Evolutionary conservation across 2,797 vertebrate genomes (phyloP), one percentile per base, ranked within the genome.

Genomic region (Sebastes glaucus): DNA sequence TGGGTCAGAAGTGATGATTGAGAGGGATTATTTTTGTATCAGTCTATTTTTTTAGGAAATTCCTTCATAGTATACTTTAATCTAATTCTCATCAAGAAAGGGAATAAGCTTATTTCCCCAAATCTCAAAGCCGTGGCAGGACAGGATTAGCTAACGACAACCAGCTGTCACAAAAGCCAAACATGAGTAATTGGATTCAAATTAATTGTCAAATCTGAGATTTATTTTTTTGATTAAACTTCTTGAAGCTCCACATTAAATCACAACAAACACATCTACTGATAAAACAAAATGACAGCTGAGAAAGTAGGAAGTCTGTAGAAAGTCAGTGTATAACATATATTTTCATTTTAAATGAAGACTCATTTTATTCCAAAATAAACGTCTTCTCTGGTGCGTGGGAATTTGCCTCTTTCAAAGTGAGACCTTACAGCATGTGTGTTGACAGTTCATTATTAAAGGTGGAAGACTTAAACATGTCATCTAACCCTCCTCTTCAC

Each of bases 401-500:
- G 8, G 10, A n/a, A 23, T 66, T 75, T 64, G 2, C 1, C 14
- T 77, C 57, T 22, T 53, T 69, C 42, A 20, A 35, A 65, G 20
- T 35, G 60, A 66, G 25, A 66, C 42, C 59, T 71, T 13, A n/a
- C 22, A 65, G 42, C 20, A 11, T 56, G 64, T 56, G 49, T 67
- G 22, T 6, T 74, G 70, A 81, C 65, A 82, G 56, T 56, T 85
- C 14, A 70, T 81, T 63, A 63, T 66, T 72, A 53, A 76, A 81
- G 28, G 11, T 16, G 28, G n/a, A 59, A 11, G 4, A 62, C n/a
- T 49, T 61, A 10, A 52, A 65, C 4, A 22, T 64, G 46, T 49
- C 14, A 27, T 53, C 13, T 7, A 49, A 22, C 13, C 46, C 53
- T 59, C 22, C 32, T 61, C 82, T 72, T 63, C 62, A 59, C 56